phyloP scores from a whole-genome alignment of 2,113 vertebrate genomes.

The Myodes glareolus region DNA sequence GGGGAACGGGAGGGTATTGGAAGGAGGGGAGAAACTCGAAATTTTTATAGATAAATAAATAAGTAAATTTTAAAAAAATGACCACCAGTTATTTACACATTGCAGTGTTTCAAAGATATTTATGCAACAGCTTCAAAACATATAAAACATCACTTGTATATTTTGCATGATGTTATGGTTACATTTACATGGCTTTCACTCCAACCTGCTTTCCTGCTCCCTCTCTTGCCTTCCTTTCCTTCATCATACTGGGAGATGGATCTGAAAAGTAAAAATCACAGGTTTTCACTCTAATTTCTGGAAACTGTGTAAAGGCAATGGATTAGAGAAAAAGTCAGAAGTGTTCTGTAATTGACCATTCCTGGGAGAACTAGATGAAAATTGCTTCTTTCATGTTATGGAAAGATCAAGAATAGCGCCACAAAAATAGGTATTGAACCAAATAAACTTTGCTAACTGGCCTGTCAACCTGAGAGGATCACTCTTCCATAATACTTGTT shows the following conservation, averaged over 20 bases:
- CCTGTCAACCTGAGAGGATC: background rate
- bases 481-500: background rate
- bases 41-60: too few relatives aligned
- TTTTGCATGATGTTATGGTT: background rate
- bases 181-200: background rate
- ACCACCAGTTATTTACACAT: background rate
- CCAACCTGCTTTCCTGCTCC: rapidly evolving
- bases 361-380: constrained; percentile 37
- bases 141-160: background rate
- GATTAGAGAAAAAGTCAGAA: constrained; percentile 13
- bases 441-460: constrained; percentile 29
- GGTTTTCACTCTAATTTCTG: constrained; percentile 41
- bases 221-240: background rate
- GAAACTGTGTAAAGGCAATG: background rate
- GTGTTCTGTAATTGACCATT: constrained; percentile 17
- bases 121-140: background rate
- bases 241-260: background rate
- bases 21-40: too few relatives aligned
- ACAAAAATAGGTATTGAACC: constrained; percentile 1
- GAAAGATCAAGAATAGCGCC: background rate
- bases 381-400: constrained; percentile 45
- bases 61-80: too few relatives aligned
- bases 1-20: too few relatives aligned
- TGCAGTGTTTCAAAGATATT: background rate
- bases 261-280: constrained; percentile 46